phyloP scores from a whole-genome alignment of 2,888 invertebrate species.

The Trichacis sp. region DNA sequence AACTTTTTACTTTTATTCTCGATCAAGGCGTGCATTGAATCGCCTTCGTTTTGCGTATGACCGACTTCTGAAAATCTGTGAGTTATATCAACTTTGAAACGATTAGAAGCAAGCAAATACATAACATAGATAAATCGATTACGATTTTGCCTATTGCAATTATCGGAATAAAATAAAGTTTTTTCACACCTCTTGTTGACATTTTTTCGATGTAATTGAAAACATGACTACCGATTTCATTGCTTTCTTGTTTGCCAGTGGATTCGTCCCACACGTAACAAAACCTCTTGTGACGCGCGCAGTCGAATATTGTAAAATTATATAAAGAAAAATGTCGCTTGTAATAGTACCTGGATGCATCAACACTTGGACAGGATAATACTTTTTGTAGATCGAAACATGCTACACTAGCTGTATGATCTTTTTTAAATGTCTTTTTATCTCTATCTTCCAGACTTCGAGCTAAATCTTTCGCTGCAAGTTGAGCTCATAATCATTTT shows the following conservation, averaged over 20 bases:
- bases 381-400: slow-evolving; percentile 27
- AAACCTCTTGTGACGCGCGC: slow-evolving; percentile 28
- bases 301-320: slow-evolving; percentile 44
- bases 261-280: slow-evolving; percentile 51
- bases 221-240: slow-evolving; percentile 44
- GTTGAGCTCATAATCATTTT: slow-evolving; percentile 46
- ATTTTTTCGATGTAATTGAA: slow-evolving; percentile 20
- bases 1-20: slow-evolving; percentile 33
- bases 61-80: slow-evolving; percentile 49
- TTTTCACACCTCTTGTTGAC: slow-evolving; percentile 30
- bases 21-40: slow-evolving; percentile 48
- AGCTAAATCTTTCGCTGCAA: slow-evolving; percentile 41
- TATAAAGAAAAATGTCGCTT: slow-evolving; percentile 32
- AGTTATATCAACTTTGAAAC: slow-evolving; percentile 43
- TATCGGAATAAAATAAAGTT: slow-evolving; percentile 51
- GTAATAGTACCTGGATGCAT: slow-evolving; percentile 30
- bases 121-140: slow-evolving; percentile 48
- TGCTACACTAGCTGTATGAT: slow-evolving; percentile 10
- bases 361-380: slow-evolving; percentile 9
- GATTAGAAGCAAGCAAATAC: slow-evolving; percentile 42
- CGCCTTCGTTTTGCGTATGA: slow-evolving; percentile 51
- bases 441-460: slow-evolving; percentile 49
- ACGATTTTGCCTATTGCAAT: slow-evolving; percentile 49
- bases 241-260: slow-evolving; percentile 44
- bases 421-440: slow-evolving; percentile 26